Evolutionary conservation across 30 jellyfish, hydroid and myxozoan species (phyloP), one percentile per base, ranked within the genome.

Genomic region (Aurelia aurita): DNA sequence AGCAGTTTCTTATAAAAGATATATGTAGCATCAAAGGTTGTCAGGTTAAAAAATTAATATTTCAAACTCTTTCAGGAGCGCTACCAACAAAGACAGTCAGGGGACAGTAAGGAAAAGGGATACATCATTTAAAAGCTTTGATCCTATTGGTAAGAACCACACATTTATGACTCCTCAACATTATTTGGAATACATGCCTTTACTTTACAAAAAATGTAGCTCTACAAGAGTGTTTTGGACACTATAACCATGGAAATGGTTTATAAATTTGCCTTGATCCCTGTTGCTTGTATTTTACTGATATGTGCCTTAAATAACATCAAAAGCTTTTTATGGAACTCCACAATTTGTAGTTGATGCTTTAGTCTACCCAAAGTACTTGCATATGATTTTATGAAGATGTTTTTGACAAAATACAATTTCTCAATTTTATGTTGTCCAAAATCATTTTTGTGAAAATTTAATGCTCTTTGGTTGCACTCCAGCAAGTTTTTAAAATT

Each of bases 41-140:
- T n/a, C n/a, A n/a, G n/a, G n/a, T 58, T 58, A 58, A 58, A 31
- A 31, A 58, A 31, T 58, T 27, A 58, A 4, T 27, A 31, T 58
- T 58, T 58, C 69, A 58, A 58, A 58, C 69, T 58, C 69, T 58
- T 58, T 58, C 69, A 58, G 69, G 69, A 58, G 69, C 69, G 23
- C 31, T 58, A 31, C 69, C n/a, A 15, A 15, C 69, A 58, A 58
- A 58, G 7, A 58, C 69, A 58, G 23, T 31, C 31, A 58, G 69
- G 69, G 69, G n/a, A 58, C 16, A 58, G 23, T 58, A 27, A 58
- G 69, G n/a, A 58, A 58, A 58, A 58, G 69, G 69, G 69, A 58
- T 31, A 58, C 69, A 18, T 58, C 69, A 58, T 58, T 58, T 58
- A 31, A 5, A 31, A 15, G 69, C 69, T 58, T 58, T 58, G 69